Evolutionary conservation across 2,888 invertebrate species (phyloP).

Genomic region (Leistus spinibarbis): DNA sequence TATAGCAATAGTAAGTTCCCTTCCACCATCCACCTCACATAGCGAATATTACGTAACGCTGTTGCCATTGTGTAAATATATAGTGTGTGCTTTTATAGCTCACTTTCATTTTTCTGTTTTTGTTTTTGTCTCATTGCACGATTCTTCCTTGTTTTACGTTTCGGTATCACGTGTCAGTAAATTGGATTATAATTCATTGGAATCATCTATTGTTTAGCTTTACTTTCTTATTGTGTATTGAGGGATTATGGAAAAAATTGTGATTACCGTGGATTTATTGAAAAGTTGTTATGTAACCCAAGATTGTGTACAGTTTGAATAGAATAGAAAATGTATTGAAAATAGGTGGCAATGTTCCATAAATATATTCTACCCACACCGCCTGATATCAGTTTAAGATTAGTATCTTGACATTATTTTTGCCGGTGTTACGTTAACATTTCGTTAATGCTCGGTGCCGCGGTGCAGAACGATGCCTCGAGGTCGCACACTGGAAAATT

Average conservation of each 20-base stretch:
- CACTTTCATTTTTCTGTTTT: conserved; percentile 23
- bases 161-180: not conserved
- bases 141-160: conserved; percentile 8
- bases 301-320: no score
- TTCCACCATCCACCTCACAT: not conserved
- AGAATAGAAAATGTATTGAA: no score
- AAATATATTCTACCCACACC: not conserved
- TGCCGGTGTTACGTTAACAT: conserved; percentile 22
- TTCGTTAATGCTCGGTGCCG: conserved; percentile 9
- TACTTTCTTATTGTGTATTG: not conserved
- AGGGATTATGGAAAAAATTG: no score
- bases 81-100: not conserved
- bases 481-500: conserved; percentile 16
- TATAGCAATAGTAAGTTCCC: not conserved
- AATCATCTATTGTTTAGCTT: not conserved
- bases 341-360: conserved; percentile 4
- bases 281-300: no score
- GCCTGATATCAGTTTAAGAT: not conserved
- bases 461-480: conserved; percentile 11
- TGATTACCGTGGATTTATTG: no score
- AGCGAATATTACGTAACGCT: conserved; percentile 8
- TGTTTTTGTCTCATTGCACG: not conserved
- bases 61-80: conserved; percentile 15
- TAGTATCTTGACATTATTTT: conserved; percentile 12
- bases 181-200: not conserved